Evolutionary conservation across 1,140 invertebrate species (phyloP).

Genomic region (Acarapis woodi): DNA sequence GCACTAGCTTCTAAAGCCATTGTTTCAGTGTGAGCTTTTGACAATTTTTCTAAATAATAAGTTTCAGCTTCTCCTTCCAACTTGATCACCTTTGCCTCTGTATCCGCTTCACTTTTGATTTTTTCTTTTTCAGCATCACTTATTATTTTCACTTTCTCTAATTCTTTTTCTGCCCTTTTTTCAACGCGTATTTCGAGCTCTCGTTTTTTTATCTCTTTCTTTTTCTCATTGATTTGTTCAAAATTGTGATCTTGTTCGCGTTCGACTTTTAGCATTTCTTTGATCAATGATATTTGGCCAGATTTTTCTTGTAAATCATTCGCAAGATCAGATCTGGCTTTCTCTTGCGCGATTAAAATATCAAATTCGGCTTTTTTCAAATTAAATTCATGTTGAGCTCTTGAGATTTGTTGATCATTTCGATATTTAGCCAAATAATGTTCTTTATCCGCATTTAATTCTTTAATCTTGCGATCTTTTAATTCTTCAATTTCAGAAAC

Average conservation of each 20-base stretch:
- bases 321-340: constrained; percentile 22
- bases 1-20: constrained; percentile 89
- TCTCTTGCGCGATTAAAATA: constrained; percentile 77
- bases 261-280: too few species aligned
- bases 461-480: constrained; percentile 49
- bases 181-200: constrained; percentile 17
- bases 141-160: constrained; percentile 47
- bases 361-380: constrained; percentile 89
- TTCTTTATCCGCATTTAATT: constrained; percentile 83
- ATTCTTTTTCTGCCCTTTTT: constrained; percentile 22
- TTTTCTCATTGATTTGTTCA: constrained; percentile 19
- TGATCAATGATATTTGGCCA: constrained; percentile 22
- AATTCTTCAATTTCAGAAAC: constrained; percentile 79
- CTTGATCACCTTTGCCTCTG: constrained; percentile 61
- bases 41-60: constrained; percentile 68
- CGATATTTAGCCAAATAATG: constrained; percentile 45
- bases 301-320: constrained; percentile 22
- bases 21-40: constrained; percentile 77
- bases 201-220: constrained; percentile 19
- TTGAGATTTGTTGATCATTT: constrained; percentile 87
- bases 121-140: constrained; percentile 46
- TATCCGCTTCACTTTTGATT: constrained; percentile 63
- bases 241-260: constrained; percentile 24
- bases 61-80: constrained; percentile 59
- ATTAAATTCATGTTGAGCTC: constrained; percentile 82